Evolutionary conservation across 2,888 invertebrate genomes (phyloP), one percentile per base, ranked within the genome.

Genomic region (Ptychoptera contaminata): DNA sequence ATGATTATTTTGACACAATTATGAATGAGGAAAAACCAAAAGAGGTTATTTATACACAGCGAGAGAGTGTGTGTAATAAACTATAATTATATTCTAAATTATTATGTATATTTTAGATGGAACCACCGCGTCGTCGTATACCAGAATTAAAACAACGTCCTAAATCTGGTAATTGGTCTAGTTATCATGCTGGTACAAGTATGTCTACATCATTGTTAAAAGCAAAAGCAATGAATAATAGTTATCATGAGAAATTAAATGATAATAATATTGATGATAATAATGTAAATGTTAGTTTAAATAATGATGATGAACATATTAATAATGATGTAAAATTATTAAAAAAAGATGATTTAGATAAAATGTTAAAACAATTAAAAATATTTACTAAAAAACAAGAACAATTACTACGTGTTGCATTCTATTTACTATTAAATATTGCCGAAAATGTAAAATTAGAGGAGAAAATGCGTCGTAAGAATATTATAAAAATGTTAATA

Each of bases 391-490:
- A 82, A 57, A 92, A 94, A 63, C 96, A 97, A 61, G 93, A 96
- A 57, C 88, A 92, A 58, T 69, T 96, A 16, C 67, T 96, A 31
- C 71, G 91, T 62, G 93, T 92, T 39, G 86, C 90, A 3, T 88
- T 90, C 62, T 92, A 93, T 64, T 73, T 98, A 59, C 69, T 98
- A 44, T 69, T 96, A 42, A 97, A 98, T 63, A 83, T 98, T 63
- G 87, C 96, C 4, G 93, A 94, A 65, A 96, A 94, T 69, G 77
- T 87, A 8, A 84, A 84, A 61, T 85, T 96, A 3, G 97, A 97
- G 66, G 84, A 91, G 65, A 98, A 98, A 70, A 97, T 98, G 88
- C 79, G 88, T 29, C 87, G 90, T 56, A 86, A 93, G 63, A 88
- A 86, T 57, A 79, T 96, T 51, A 84, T 92, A 4, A 82, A 82